These are phyloP conservation scores for Neodiprion virginianus DNA, from an alignment of 1,140 invertebrate genomes.

Conservation along the genomic window DNA sequence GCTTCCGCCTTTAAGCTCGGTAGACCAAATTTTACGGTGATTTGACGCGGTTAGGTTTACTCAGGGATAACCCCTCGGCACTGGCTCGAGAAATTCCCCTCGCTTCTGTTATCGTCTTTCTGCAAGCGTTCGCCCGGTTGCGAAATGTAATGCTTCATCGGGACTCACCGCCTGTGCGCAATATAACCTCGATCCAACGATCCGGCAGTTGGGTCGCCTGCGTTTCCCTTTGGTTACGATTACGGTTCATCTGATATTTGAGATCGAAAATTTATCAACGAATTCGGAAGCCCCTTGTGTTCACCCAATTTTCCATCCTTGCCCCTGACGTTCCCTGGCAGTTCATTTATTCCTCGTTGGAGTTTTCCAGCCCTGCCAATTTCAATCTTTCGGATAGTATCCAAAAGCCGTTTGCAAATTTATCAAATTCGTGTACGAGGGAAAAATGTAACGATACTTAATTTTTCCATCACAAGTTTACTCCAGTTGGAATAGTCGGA, in stretches of 20 bases:
- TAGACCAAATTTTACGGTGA: not conserved
- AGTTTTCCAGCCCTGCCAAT: too few species aligned
- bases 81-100: not conserved
- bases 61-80: not conserved
- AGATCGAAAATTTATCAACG: not conserved
- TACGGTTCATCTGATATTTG: slow-evolving; percentile 1
- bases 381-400: too few species aligned
- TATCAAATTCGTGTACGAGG: too few species aligned
- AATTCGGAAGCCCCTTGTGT: not conserved
- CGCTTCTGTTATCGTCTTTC: not conserved
- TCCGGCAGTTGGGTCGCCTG: not conserved
- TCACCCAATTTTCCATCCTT: not conserved
- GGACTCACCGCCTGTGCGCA: too few species aligned
- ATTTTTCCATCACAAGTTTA: too few species aligned
- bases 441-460: too few species aligned
- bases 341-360: too few species aligned
- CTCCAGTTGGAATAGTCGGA: too few species aligned
- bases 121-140: not conserved
- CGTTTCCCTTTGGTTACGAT: not conserved
- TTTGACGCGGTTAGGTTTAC: not conserved
- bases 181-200: not conserved
- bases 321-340: not conserved
- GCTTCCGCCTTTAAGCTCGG: not conserved
- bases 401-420: too few species aligned
- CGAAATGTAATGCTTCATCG: not conserved